Evolutionary conservation across 37 sponge, comb jelly and placozoan species (phyloP), one percentile per base, ranked within the genome.

Genomic region (Haliclona indistincta): DNA sequence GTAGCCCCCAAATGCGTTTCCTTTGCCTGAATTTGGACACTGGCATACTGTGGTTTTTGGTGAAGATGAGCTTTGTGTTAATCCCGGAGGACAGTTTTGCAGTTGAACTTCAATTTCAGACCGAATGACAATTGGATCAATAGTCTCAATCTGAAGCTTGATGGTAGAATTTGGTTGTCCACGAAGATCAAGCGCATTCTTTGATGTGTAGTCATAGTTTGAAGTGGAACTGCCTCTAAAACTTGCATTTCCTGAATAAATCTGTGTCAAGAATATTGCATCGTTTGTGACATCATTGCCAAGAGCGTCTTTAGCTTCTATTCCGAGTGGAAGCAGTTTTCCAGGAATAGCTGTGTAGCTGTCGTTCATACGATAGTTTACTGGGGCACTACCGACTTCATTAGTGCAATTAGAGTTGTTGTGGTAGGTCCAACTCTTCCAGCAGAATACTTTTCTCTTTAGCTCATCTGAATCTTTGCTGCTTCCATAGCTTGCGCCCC

Each of bases 51-150:
- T 6, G 28, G 6, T 11, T n/a, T n/a, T n/a, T n/a, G n/a, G n/a
- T n/a, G n/a, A n/a, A n/a, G n/a, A n/a, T n/a, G n/a, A n/a, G n/a
- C n/a, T 25, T 2, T 37, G 51, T 49, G 19, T 1, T n/a, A 68
- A 74, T 22, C 83, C 83, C 0, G 76, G 76, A 0, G 83, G 83
- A 58, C 83, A 83, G 30, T 3, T 1, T 28, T 30, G 43, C 49
- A 83, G 30, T 0, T 6, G 4, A 17, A 83, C 70, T 1, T 34
- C 37, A 3, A 83, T 15, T 22, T 10, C 4, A 20, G 43, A 56
- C 4, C 67, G 22, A 0, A 83, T 65, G 37, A 83, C 42, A 32
- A 67, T 42, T 15, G 83, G 83, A 17, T 56, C 75, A 3, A 68
- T 55, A 22, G 83, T 83, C 32, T 39, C 63, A 0, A 83, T n/a